phyloP scores from a whole-genome alignment of 2,888 invertebrate genomes.

The Drosophila stalkeri region DNA sequence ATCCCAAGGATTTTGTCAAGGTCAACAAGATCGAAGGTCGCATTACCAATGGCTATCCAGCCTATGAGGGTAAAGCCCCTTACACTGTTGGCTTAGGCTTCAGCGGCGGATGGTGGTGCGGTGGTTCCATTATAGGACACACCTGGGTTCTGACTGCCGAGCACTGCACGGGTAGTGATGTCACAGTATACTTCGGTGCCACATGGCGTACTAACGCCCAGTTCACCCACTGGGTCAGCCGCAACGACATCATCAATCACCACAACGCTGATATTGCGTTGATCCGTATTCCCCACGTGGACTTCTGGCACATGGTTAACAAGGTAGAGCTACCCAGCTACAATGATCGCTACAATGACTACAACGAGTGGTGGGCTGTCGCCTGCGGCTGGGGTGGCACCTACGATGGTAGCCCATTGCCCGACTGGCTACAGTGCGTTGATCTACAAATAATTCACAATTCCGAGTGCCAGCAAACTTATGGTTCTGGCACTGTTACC shows the following conservation, averaged over 20 bases:
- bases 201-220: constrained; percentile 64
- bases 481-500: constrained; percentile 8
- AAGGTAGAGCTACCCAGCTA: constrained; percentile 55
- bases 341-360: constrained; percentile 53
- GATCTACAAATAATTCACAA: constrained; percentile 81
- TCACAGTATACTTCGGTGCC: constrained; percentile 66
- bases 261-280: too few species aligned
- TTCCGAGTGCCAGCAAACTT: constrained; percentile 65
- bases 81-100: constrained; percentile 55
- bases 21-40: constrained; percentile 54
- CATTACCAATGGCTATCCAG: constrained; percentile 69
- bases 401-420: constrained; percentile 55
- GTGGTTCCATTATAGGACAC: constrained; percentile 75
- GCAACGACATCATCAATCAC: constrained; percentile 57
- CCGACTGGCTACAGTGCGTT: constrained; percentile 81
- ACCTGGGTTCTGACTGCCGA: constrained; percentile 79
- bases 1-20: constrained; percentile 55
- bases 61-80: constrained; percentile 56
- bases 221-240: constrained; percentile 62
- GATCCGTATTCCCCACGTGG: constrained; percentile 65
- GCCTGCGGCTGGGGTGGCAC: constrained; percentile 77
- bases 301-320: constrained; percentile 54
- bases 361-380: constrained; percentile 50
- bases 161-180: constrained; percentile 71
- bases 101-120: constrained; percentile 69